Base-by-base conservation (phyloP, 2,113 vertebrate species). In the Bombycilla garrulus region DNA sequence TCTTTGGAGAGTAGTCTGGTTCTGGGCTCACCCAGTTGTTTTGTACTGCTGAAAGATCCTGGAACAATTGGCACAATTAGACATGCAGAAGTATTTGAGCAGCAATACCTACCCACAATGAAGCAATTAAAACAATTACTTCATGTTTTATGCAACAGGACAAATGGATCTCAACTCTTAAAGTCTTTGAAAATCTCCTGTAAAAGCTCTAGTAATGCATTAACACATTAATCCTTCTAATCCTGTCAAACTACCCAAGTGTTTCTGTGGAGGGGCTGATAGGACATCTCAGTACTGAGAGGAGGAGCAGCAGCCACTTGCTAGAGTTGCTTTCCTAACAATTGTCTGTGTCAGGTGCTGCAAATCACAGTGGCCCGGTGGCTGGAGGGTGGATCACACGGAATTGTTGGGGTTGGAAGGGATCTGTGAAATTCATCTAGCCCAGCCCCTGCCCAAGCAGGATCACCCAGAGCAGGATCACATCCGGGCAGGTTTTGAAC, bases 161-260 rank as follows among this genome's bases (percentile, higher is more conserved):
- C 94, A 93, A 72, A 96, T 89, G 92, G 86, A 96, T 97, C 95
- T 95, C 70, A 70, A 70, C 94, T 18, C 44, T 90, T 93, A 91
- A 93, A 96, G 94, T 92, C 97, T 96, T 94, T 90, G 96, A 97
- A 98, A 97, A 96, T 97, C 95, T 97, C 93, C 94, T 96, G 62
- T 95, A 97, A 98, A 98, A 92, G 95, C 26, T 60, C 80, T 97
- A 98, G 97, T 97, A 98, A 97, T 95, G 92, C 96, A 96, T 97
- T 97, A 97, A 96, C 96, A 88, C 91, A 97, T 97, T 98, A 98
- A 98, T 98, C 96, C 93, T 86, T 88, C 92, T 98, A 98, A 98
- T 98, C 96, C 97, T 97, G 96, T 97, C 97, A 95, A 97, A 97
- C 95, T 96, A 97, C 87, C 92, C 69, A 65, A 95, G 92, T 93